Evolutionary conservation across 2,888 invertebrate genomes (phyloP).

Genomic region (Onchidella celtica): DNA sequence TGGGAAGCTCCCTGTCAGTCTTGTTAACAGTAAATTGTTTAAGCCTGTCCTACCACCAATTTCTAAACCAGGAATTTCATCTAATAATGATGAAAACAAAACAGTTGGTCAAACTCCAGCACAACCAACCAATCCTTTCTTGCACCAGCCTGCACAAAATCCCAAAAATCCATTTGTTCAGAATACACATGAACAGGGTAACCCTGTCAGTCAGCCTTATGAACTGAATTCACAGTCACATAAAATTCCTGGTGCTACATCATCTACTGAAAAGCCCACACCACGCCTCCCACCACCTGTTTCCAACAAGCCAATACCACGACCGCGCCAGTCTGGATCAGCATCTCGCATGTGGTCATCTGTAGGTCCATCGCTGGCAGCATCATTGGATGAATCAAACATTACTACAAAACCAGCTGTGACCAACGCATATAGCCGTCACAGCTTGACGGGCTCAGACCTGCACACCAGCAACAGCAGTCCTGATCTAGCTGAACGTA

Average conservation of each 20-base stretch:
- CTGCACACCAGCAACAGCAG: conserved; percentile 7
- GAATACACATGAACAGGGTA: not conserved
- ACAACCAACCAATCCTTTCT: conserved; percentile 28
- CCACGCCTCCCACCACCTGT: conserved; percentile 33
- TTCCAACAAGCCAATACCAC: not conserved
- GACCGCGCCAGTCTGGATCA: not conserved
- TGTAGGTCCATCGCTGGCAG: conserved; percentile 40
- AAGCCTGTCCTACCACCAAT: conserved; percentile 54
- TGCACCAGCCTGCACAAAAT: conserved; percentile 4
- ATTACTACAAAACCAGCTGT: not conserved
- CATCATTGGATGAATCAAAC: conserved; percentile 38
- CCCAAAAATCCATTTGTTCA: conserved; percentile 17
- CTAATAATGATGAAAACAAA: not conserved
- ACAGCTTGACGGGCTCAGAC: conserved; percentile 40
- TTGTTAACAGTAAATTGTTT: conserved; percentile 44
- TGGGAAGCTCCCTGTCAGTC: conserved; percentile 34
- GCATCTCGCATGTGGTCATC: conserved; percentile 42
- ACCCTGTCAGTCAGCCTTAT: not conserved
- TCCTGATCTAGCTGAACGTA: not conserved
- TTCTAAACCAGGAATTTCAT: not conserved
- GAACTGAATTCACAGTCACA: not conserved
- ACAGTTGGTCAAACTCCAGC: not conserved
- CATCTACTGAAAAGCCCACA: not conserved
- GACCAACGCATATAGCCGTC: conserved; percentile 33
- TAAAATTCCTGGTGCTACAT: not conserved